Conservation (phyloP, 2,888 invertebrate species). For the Scaptomyza reducta region DNA sequence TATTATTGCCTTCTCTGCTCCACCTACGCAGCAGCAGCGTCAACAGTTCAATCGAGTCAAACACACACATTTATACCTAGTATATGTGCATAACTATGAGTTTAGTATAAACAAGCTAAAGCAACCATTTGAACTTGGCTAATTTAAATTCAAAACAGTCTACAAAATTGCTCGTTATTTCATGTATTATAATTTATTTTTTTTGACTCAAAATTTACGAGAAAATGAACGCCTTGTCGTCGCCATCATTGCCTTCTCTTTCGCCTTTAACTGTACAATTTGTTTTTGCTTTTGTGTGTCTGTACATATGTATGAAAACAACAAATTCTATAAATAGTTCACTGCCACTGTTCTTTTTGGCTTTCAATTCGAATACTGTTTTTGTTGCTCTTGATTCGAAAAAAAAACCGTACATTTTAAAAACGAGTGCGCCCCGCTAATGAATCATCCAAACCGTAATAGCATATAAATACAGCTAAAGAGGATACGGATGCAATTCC, state of each 20-base stretch:
- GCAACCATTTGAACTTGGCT: constrained; percentile 71
- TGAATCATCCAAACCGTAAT: constrained; percentile 63
- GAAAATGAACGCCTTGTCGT: constrained; percentile 23
- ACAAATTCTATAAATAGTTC: constrained; percentile 82
- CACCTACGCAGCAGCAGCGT: constrained; percentile 55
- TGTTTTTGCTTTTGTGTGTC: constrained; percentile 21
- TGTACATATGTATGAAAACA: constrained; percentile 72
- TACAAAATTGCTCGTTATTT: constrained; percentile 25
- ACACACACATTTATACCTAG: background rate
- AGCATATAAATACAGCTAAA: constrained; percentile 40
- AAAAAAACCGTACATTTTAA: constrained; percentile 19
- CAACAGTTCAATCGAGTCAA: constrained; percentile 43
- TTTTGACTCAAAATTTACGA: constrained; percentile 41
- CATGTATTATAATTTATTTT: background rate
- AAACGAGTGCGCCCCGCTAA: constrained; percentile 60
- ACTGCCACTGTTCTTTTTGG: constrained; percentile 81
- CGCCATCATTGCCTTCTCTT: constrained; percentile 46
- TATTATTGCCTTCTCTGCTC: constrained; percentile 33
- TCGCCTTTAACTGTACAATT: constrained; percentile 56
- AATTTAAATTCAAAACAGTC: constrained; percentile 49
- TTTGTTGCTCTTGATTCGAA: constrained; percentile 56
- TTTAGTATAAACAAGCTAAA: constrained; percentile 35
- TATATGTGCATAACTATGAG: constrained; percentile 22
- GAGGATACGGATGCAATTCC: constrained; percentile 63
- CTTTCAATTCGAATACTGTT: constrained; percentile 72